Evolutionary conservation across 2,888 invertebrate species (phyloP).

Genomic region (Brachynemurus nebulosus): DNA sequence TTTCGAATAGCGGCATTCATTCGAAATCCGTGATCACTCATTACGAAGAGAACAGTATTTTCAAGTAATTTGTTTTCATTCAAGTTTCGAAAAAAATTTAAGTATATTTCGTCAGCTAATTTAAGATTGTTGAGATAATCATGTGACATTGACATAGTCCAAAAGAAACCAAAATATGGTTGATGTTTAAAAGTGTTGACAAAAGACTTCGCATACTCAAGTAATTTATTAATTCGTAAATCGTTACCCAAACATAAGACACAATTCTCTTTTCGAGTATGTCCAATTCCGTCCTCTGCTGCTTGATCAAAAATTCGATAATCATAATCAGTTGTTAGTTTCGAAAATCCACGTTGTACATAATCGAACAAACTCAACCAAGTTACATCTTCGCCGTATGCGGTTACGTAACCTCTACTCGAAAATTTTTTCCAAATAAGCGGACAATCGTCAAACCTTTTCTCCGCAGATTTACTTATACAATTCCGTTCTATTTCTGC

Average conservation of each 20-base stretch:
- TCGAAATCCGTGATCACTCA: constrained; percentile 85
- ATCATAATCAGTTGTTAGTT: constrained; percentile 75
- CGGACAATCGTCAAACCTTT: constrained; percentile 62
- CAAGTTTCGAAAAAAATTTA: constrained; percentile 41
- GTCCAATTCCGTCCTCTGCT: constrained; percentile 52
- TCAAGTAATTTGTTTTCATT: constrained; percentile 41
- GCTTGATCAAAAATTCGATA: constrained; percentile 58
- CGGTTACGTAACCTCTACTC: constrained; percentile 56
- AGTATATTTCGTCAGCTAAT: constrained; percentile 53
- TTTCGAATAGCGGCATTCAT: constrained; percentile 72
- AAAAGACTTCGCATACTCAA: constrained; percentile 56
- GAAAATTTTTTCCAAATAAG: constrained; percentile 76
- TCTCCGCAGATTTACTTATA: constrained; percentile 34
- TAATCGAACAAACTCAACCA: constrained; percentile 71
- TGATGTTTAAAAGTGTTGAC: constrained; percentile 40
- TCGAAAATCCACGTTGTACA: constrained; percentile 56
- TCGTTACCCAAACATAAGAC: constrained; percentile 55
- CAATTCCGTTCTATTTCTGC: constrained; percentile 50
- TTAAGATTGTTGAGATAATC: constrained; percentile 69
- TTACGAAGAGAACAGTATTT: constrained; percentile 48
- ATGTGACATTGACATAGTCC: constrained; percentile 73
- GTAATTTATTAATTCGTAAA: constrained; percentile 52
- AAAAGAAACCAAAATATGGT: constrained; percentile 69
- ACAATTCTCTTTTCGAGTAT: constrained; percentile 46
- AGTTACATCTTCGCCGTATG: constrained; percentile 72